phyloP scores from a whole-genome alignment of 1,140 invertebrate species.

The Bradysia coprophila region DNA sequence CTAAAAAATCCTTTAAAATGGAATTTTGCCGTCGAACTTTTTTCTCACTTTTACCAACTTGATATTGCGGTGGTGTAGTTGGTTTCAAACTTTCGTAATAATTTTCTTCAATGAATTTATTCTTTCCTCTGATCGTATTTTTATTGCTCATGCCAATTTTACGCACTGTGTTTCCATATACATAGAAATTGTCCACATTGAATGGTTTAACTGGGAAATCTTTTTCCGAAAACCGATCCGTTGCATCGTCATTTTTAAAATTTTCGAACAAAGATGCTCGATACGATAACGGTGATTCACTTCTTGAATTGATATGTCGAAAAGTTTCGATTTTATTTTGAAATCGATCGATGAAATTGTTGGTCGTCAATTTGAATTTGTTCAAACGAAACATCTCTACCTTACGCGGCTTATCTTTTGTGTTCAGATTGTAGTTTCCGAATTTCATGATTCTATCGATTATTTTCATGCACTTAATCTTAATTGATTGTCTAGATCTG shows the following conservation, averaged over 20 bases:
- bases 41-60: background rate
- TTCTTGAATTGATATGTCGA: conserved; percentile 4
- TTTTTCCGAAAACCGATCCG: conserved; percentile 1
- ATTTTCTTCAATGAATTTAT: background rate
- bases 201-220: background rate
- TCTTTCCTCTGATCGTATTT: background rate
- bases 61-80: background rate
- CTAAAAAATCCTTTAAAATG: background rate
- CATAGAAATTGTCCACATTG: background rate
- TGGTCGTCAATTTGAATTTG: conserved; percentile 14
- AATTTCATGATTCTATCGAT: too few species aligned
- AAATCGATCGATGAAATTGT: conserved; percentile 14
- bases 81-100: background rate
- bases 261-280: conserved; percentile 15
- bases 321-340: conserved; percentile 11
- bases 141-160: background rate
- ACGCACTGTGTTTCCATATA: background rate
- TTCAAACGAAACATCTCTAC: conserved; percentile 10
- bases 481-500: too few species aligned
- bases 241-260: background rate
- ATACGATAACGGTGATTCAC: conserved; percentile 17
- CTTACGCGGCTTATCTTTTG: conserved; percentile 19
- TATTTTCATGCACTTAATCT: too few species aligned
- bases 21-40: background rate
- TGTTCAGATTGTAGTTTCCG: conserved; percentile 34